These are phyloP conservation scores for Martes flavigula DNA, from an alignment of 2,797 vertebrate genomes.

Conservation along the genomic window DNA sequence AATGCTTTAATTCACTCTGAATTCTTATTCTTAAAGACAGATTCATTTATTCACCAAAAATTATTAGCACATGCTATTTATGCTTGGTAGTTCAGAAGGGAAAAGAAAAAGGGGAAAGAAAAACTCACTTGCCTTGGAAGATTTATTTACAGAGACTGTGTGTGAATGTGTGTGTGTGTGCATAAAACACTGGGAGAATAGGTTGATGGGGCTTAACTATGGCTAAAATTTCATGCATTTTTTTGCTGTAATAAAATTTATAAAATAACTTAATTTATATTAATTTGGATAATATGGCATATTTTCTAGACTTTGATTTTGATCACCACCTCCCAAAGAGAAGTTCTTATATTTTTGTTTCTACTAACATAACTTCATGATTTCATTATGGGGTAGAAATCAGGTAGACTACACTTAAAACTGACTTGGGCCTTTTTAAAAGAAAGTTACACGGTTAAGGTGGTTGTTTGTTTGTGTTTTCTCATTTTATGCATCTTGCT, in stretches of 20 bases:
- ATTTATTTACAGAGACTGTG: background rate
- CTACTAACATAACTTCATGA: background rate
- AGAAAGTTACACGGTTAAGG: background rate
- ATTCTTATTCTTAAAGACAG: conserved; percentile 8
- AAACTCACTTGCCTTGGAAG: background rate
- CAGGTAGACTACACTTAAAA: conserved; percentile 29
- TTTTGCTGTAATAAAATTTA: background rate
- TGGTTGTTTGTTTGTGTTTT: conserved; percentile 63
- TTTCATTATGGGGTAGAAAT: background rate
- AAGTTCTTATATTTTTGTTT: background rate
- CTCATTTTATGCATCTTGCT: conserved; percentile 47
- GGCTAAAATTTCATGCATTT: background rate
- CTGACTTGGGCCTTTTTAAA: conserved; percentile 16
- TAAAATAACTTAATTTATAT: background rate
- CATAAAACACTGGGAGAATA: background rate
- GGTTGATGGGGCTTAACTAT: background rate
- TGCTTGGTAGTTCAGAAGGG: background rate
- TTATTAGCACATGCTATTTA: background rate
- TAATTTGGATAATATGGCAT: background rate
- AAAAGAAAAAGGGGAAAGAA: background rate
- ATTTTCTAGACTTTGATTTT: background rate
- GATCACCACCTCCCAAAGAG: background rate
- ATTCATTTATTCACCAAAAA: background rate
- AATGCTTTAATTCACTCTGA: background rate
- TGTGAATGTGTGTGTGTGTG: background rate